These are phyloP conservation scores for Urophycis tenuis DNA, from an alignment of 2,797 vertebrate species.

Conservation along the genomic window DNA sequence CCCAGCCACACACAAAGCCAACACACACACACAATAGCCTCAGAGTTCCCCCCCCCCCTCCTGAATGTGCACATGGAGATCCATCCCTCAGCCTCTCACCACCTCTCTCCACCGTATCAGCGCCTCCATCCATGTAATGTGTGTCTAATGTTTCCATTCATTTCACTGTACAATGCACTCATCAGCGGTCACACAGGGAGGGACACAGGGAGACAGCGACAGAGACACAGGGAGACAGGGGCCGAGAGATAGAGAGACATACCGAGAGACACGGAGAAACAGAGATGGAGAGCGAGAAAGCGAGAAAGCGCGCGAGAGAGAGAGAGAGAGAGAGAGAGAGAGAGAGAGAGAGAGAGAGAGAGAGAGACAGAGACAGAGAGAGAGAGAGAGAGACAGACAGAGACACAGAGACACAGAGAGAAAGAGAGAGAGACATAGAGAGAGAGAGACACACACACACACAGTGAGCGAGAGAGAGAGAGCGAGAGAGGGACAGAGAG, in stretches of 20 bases:
- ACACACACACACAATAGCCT: background rate
- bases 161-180: constrained; percentile 59
- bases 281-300: background rate
- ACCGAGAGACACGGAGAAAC: background rate
- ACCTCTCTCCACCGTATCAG: constrained; percentile 15
- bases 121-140: constrained; percentile 18
- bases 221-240: background rate
- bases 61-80: constrained; percentile 1
- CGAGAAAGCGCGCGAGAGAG: background rate
- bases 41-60: background rate
- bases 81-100: background rate
- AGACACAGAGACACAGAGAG: constrained; percentile 10
- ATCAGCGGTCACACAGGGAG: constrained; percentile 33
- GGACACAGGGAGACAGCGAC: background rate
- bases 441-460: no score
- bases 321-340: constrained; percentile 24
- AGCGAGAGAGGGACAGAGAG: background rate
- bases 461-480: constrained; percentile 9
- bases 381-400: background rate
- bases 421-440: constrained; percentile 22
- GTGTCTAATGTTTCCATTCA: constrained; percentile 64
- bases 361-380: constrained; percentile 25
- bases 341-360: background rate
- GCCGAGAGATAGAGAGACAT: background rate
- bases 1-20: background rate